Evolutionary conservation across 2,888 invertebrate species (phyloP), one percentile per base, ranked within the genome.

Genomic region (Epirrhoe tristata): DNA sequence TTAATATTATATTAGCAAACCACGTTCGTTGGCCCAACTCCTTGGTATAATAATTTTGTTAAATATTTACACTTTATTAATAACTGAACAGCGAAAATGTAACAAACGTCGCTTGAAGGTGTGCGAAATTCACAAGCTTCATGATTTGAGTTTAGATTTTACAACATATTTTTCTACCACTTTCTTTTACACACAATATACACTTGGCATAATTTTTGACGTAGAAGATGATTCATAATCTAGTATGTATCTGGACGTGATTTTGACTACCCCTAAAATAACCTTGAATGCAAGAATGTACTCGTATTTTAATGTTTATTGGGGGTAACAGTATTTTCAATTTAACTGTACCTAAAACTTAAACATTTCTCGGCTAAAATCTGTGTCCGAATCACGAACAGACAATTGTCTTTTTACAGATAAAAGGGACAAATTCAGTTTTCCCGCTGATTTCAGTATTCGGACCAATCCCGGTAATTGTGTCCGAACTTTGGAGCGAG

Each of bases 1-100:
- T 88, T 88, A 88, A 88, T 85, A 86, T 83, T 81, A 79, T 81
- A 81, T 84, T 85, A 88, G 86, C 87, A 85, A 80, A 84, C 79
- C 77, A 71, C 75, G 79, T 70, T 80, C 79, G 83, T 75, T 84
- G 79, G 82, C 82, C 78, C 75, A 81, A 81, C 81, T 85, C 81
- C 83, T 81, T 81, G 76, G 74, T 81, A 79, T 84, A 81, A 83
- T 83, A 84, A 84, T 80, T 79, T 81, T 81, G 81, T 83, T 80
- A 79, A 84, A 87, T 87, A 87, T 87, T 85, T 83, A 87, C 76
- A 78, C 73, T 53, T 63, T 77, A 77, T 77, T 77, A 76, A 77
- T 79, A 77, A 52, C 66, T 71, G 66, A 76, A 74, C 74, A 77
- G 67, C 52, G 62, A 67, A 58, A 58, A 54, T 54, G 58, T 50